Conservation (phyloP, 2,888 invertebrate genomes). For the Apamea monoglypha region DNA sequence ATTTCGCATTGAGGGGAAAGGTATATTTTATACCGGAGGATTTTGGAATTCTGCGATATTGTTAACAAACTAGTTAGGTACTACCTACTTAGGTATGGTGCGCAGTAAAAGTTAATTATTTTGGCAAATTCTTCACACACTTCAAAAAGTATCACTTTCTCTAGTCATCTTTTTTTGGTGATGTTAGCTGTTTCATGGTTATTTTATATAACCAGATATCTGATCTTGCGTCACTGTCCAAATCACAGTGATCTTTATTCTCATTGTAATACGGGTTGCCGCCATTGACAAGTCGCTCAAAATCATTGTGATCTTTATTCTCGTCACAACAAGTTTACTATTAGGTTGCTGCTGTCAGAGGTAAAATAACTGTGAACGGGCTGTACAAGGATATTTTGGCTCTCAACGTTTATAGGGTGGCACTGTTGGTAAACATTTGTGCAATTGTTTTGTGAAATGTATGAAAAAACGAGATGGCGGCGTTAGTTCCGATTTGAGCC, state of each 20-base stretch:
- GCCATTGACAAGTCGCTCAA: neutral
- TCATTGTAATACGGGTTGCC: too few species aligned
- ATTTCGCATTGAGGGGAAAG: slow-evolving; percentile 11
- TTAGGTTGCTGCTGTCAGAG: too few species aligned
- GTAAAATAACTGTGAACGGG: neutral
- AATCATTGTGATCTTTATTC: neutral
- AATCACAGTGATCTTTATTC: too few species aligned
- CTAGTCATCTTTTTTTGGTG: too few species aligned
- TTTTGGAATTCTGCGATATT: slow-evolving; percentile 22
- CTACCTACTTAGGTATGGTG: neutral
- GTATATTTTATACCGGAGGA: slow-evolving; percentile 13
- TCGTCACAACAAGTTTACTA: neutral
- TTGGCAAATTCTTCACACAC: neutral
- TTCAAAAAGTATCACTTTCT: neutral
- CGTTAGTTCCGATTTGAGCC: neutral
- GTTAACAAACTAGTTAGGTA: slow-evolving; percentile 3
- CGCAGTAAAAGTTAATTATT: neutral
- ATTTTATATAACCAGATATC: too few species aligned
- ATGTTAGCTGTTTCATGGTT: neutral
- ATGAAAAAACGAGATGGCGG: neutral
- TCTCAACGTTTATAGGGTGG: too few species aligned
- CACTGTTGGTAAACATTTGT: too few species aligned
- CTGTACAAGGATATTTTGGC: neutral
- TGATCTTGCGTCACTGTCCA: too few species aligned
- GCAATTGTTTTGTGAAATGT: neutral